Base-by-base conservation (phyloP, 2,113 vertebrate genomes). In the Corythornis madagascariensis region DNA sequence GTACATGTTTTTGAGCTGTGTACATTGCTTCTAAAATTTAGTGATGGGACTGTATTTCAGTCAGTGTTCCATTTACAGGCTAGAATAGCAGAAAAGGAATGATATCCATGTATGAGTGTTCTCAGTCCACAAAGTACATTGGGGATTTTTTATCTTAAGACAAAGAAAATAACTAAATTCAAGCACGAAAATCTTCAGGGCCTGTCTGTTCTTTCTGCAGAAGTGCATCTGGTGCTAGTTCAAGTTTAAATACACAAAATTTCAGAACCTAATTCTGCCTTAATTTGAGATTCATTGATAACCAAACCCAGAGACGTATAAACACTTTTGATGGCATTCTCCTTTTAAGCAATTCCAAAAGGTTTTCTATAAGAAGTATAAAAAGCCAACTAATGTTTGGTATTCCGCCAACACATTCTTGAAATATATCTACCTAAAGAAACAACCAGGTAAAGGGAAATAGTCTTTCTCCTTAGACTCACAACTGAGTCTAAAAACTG, bases 281-380 rank as follows among this genome's bases (percentile, higher is more conserved):
- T 94, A 66, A 80, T 76, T 89, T 94, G 69, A 67, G 29, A 83
- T 89, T 92, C 80, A 56, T 67, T 94, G 78, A 79, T 55, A 89
- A 83, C 56, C 67, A 91, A 77, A 94, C 20, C 5, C 63, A 90
- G 43, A 85, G 50, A 76, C 31, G 59, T 94, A 29, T 60, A 92
- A 82, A 84, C 56, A 77, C 45, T 71, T 45, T 77, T 26, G 22
- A 82, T 15, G 92, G 10, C 22, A 63, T 38, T 85, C 48, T 65
- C 21, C 70, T 93, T 91, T 85, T 31, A 96, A 91, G n/a, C 26
- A 86, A 70, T 92, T 94, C 56, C 67, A 77, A 53, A 90, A 89
- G 29, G 7, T 77, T 89, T 71, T 92, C 28, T 8, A 6, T 72
- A 61, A 60, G 57, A 77, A 70, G 25, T 63, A 61, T 9, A 74